Conservation (phyloP, 2,113 vertebrate species). For the Eolophus roseicapilla region DNA sequence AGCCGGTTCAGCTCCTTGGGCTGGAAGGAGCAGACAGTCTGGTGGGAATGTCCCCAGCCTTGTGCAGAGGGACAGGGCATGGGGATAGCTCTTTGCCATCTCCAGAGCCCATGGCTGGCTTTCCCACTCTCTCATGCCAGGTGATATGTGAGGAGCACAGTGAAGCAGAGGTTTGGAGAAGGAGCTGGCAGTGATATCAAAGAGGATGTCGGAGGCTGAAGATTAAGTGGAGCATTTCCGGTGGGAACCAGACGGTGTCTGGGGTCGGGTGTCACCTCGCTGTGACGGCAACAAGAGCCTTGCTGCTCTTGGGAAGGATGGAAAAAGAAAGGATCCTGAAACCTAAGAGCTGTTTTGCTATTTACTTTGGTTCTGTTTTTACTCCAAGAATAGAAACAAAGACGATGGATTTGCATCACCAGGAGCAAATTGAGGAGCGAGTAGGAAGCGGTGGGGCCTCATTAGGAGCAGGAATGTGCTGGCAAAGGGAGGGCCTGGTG, state of each 20-base stretch:
- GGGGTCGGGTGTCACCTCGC: background rate
- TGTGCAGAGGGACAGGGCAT: background rate
- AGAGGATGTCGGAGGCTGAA: background rate
- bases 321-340: slow-evolving; percentile 53
- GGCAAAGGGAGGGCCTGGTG: background rate
- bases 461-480: slow-evolving; percentile 47
- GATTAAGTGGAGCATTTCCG: background rate
- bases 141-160: background rate
- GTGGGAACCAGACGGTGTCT: background rate
- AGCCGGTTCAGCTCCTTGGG: background rate
- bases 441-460: slow-evolving; percentile 43
- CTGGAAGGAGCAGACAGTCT: background rate
- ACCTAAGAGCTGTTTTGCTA: slow-evolving; percentile 42
- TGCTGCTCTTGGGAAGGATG: background rate
- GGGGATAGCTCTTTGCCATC: background rate
- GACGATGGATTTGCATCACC: slow-evolving; percentile 50
- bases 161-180: fast-evolving
- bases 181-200: background rate
- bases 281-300: background rate
- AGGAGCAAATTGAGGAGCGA: slow-evolving; percentile 57
- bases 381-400: slow-evolving; percentile 65
- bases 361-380: slow-evolving; percentile 55
- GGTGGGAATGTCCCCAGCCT: background rate
- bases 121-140: background rate
- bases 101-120: background rate